Conservation (phyloP, 2,113 vertebrate genomes). For the Ptychochromis oligacanthus region DNA sequence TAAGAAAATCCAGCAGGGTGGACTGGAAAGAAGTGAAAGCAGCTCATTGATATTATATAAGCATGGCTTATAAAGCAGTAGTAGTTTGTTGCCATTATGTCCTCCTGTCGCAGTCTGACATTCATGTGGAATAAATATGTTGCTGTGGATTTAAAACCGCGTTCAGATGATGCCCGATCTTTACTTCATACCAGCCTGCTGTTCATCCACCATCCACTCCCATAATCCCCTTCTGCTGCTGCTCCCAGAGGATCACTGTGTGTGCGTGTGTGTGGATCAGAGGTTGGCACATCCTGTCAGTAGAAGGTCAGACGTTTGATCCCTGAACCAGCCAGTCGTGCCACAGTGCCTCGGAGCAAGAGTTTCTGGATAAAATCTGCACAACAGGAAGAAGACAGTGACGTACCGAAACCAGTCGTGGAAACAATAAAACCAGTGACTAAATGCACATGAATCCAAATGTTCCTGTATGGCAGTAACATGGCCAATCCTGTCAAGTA, state of each 20-base stretch:
- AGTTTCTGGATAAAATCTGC: not conserved
- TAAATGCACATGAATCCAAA: not conserved
- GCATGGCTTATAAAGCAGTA: slow-evolving; percentile 1
- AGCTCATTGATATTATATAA: not conserved
- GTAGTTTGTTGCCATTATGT: not conserved
- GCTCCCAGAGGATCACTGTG: slow-evolving; percentile 45
- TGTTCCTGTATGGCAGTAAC: slow-evolving; percentile 29
- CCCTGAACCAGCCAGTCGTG: slow-evolving; percentile 2
- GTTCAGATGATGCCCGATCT: slow-evolving; percentile 39
- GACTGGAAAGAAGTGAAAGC: not conserved
- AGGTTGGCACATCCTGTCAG: slow-evolving; percentile 40
- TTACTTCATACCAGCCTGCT: slow-evolving; percentile 44
- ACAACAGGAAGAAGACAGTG: not conserved
- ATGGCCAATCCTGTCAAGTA: not conserved
- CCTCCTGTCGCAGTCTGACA: slow-evolving; percentile 10
- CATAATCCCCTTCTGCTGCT: slow-evolving; percentile 66
- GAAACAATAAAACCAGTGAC: slow-evolving; percentile 22
- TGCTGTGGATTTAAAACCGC: slow-evolving; percentile 35
- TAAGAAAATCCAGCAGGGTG: not conserved
- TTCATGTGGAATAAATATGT: slow-evolving; percentile 61
- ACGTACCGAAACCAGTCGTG: not conserved
- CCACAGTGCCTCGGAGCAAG: slow-evolving; percentile 25
- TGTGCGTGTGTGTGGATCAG: slow-evolving; percentile 21
- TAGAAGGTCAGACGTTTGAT: slow-evolving; percentile 33
- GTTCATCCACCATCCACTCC: slow-evolving; percentile 60